Evolutionary conservation across 2,113 vertebrate genomes (phyloP).

Genomic region (Poecilia latipinna): DNA sequence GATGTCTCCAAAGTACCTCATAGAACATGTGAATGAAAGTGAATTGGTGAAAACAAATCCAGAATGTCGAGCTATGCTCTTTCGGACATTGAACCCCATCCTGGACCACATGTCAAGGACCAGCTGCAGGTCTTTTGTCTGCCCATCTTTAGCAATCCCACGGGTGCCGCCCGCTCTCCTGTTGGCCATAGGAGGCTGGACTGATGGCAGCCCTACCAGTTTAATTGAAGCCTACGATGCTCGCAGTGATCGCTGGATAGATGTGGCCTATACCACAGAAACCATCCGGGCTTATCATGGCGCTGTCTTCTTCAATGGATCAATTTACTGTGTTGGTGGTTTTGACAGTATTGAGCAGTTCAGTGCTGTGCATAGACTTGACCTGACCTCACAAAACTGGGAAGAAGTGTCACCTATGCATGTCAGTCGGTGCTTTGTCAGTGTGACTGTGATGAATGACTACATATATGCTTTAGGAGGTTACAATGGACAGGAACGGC

Average conservation of each 20-base stretch:
- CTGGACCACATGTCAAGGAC: background rate
- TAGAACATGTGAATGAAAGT: background rate
- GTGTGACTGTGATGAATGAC: conserved; percentile 36
- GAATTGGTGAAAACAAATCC: background rate
- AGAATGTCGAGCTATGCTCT: background rate
- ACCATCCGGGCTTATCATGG: conserved; percentile 25
- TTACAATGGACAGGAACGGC: conserved; percentile 5
- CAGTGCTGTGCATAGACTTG: conserved; percentile 23
- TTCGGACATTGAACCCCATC: background rate
- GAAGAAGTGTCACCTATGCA: conserved; percentile 46
- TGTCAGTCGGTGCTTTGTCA: conserved; percentile 17
- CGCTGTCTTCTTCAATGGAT: conserved; percentile 26
- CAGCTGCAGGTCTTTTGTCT: background rate
- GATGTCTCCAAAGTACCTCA: conserved; percentile 16
- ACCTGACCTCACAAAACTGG: conserved; percentile 37
- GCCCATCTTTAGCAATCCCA: conserved; percentile 18
- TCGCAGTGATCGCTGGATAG: conserved; percentile 29
- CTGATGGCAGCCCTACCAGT: background rate
- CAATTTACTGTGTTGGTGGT: conserved; percentile 47
- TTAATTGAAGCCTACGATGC: conserved; percentile 25
- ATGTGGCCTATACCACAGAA: background rate
- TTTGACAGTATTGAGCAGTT: background rate
- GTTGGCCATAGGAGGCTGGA: conserved; percentile 41
- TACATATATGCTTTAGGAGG: conserved; percentile 51
- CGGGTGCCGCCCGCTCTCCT: conserved; percentile 29